Conservation (phyloP, 2,888 invertebrate genomes). For the Mantis religiosa region DNA sequence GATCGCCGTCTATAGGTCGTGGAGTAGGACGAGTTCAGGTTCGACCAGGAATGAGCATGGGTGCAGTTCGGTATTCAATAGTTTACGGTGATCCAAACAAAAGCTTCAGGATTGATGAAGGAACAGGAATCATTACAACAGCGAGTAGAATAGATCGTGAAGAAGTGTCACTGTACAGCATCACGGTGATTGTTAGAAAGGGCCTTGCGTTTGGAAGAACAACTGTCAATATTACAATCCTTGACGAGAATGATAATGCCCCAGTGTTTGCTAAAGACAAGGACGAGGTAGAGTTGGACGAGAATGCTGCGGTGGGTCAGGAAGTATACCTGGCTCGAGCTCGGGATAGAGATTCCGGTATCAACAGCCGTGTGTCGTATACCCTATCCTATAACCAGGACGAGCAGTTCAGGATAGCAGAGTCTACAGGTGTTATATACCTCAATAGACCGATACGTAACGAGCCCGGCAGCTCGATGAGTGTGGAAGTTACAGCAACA, state of each 20-base stretch:
- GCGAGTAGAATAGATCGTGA: conserved; percentile 81
- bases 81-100: conserved; percentile 73
- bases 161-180: conserved; percentile 66
- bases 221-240: conserved; percentile 72
- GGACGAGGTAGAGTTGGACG: conserved; percentile 74
- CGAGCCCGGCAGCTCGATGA: conserved; percentile 66
- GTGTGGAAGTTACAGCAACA: conserved; percentile 77
- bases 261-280: conserved; percentile 77
- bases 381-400: conserved; percentile 74
- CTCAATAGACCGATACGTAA: conserved; percentile 73
- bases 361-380: conserved; percentile 83
- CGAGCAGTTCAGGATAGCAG: conserved; percentile 77
- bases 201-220: conserved; percentile 74
- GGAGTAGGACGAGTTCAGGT: conserved; percentile 75
- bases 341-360: conserved; percentile 79
- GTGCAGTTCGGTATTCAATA: conserved; percentile 65
- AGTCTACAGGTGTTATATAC: conserved; percentile 84
- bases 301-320: conserved; percentile 90
- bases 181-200: conserved; percentile 75
- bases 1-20: conserved; percentile 56
- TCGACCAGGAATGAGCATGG: conserved; percentile 34
- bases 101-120: conserved; percentile 76
- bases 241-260: conserved; percentile 88
- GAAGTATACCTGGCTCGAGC: conserved; percentile 87
- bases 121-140: conserved; percentile 73